Percentiles rank a stretch among this genome's conserved stretches.
These are phyloP conservation scores for Dicrurus megarhynchus DNA, from an alignment of 2,113 vertebrate species.

Conservation along the genomic window DNA sequence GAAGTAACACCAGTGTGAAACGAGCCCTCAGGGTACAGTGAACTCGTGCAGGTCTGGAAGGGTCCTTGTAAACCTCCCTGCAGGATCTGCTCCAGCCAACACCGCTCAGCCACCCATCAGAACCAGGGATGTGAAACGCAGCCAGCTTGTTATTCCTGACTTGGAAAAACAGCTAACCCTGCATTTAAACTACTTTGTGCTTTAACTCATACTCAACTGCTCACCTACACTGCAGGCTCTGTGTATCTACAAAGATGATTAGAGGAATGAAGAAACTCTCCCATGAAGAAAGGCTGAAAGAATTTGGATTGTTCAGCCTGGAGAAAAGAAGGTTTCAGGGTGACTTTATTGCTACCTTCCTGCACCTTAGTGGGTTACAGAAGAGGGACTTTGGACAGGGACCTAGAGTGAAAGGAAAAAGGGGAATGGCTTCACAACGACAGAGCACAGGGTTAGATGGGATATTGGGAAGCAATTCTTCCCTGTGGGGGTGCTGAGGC, in stretches of 20 bases:
- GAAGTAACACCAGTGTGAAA: neutral
- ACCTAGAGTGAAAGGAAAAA: neutral
- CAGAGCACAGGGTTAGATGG: neutral
- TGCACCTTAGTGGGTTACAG: neutral
- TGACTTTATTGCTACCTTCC: neutral
- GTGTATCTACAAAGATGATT: neutral
- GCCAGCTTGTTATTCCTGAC: neutral
- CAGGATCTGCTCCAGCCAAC: neutral
- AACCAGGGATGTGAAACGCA: neutral
- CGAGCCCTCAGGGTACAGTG: neutral
- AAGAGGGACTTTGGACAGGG: neutral
- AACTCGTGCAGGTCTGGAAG: fast-evolving
- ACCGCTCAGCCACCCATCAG: neutral
- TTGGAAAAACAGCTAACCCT: neutral
- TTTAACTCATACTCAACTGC: neutral
- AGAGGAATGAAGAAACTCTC: neutral
- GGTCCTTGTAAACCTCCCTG: neutral
- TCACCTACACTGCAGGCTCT: fast-evolving
- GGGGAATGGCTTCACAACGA: neutral
- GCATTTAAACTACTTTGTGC: neutral
- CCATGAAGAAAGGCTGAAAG: neutral
- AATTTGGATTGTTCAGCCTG: neutral
- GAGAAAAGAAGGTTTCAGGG: neutral
- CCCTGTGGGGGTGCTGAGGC: neutral
- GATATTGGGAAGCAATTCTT: neutral